Evolutionary conservation across 2,888 invertebrate genomes (phyloP), one percentile per base, ranked within the genome.

Genomic region (Drosophila melanocephala): DNA sequence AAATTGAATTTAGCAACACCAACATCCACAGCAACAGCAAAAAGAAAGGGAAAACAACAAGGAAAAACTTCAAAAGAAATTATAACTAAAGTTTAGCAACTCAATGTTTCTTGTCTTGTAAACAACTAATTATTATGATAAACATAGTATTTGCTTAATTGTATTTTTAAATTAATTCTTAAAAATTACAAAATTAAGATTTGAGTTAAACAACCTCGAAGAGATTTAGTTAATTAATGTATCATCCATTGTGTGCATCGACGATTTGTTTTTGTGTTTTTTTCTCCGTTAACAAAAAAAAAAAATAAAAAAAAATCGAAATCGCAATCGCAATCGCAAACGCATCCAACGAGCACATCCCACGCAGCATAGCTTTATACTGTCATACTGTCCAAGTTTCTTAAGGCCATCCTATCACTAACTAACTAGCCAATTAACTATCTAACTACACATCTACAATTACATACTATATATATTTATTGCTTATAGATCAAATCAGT

Each of bases 91-190:
- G 30, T 4, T 3, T 12, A 30, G 42, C 32, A 9, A 44, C 3
- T 52, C 14, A 5, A 35, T 35, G 42, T 37, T 53, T 57, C 28
- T 37, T 61, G 28, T 57, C 35, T 56, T 69, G 47, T 30, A 32
- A 69, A 35, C 33, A 50, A 16, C 26, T 14, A 26, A 39, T 14
- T 39, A 42, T 37, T 59, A 59, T 52, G 22, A 50, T 42, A 56
- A 59, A 58, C 35, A 68, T 52, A 37, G 19, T 75, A 42, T 65
- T 64, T 73, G 72, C 89, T 87, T 89, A 84, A 91, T 91, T 87
- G 89, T 91, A 87, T 90, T 90, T 87, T 84, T 87, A 90, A 89
- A 90, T 83, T 90, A 81, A 89, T 82, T 87, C 90, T 91, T 89
- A 87, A 87, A 91, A 89, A 87, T 62, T 68, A 91, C 84, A 64